Evolutionary conservation across 2,888 invertebrate species (phyloP), one percentile per base, ranked within the genome.

Genomic region (Adela reaumurella): DNA sequence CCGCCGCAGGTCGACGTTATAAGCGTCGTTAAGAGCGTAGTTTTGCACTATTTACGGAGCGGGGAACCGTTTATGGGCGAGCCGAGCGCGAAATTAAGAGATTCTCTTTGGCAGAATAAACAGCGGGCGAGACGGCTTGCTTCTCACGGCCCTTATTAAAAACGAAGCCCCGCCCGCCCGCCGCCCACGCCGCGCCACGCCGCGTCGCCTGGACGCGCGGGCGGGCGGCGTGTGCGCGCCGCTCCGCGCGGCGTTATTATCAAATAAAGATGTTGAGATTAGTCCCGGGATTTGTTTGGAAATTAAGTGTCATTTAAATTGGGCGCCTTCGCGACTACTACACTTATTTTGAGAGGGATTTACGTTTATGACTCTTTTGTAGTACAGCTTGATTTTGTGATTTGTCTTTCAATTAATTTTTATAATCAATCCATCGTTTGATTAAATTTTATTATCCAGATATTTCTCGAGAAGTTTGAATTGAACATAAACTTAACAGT

Each of bases 41-140:
- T 52, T 50, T 47, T 48, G 55, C 57, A 67, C 61, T 68, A 67
- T 69, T 68, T 67, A 59, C 68, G 48, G 18, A 46, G 46, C 49
- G 43, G 46, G 18, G 28, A 48, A 42, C 47, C 52, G 65, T 62
- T 63, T 61, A 62, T 55, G 59, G 57, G 53, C 57, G 58, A 57
- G 56, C 59, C 64, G 63, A 60, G 67, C 61, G 66, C 65, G 58
- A 74, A 74, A 74, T 74, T 73, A 73, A 74, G 74, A 70, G 70
- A 72, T 73, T 68, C 62, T 61, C 60, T 58, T 60, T 60, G 54
- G 59, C 59, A 62, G 57, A 59, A 62, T 65, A 70, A 70, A 71
- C 70, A 67, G 61, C 63, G 62, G 46, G 46, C 46, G 62, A 60
- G 57, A 65, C 63, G 64, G 64, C 51, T 44, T 42, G 19, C 29